These are phyloP conservation scores for Channa striata DNA, from an alignment of 2,797 vertebrate genomes.

Conservation along the genomic window DNA sequence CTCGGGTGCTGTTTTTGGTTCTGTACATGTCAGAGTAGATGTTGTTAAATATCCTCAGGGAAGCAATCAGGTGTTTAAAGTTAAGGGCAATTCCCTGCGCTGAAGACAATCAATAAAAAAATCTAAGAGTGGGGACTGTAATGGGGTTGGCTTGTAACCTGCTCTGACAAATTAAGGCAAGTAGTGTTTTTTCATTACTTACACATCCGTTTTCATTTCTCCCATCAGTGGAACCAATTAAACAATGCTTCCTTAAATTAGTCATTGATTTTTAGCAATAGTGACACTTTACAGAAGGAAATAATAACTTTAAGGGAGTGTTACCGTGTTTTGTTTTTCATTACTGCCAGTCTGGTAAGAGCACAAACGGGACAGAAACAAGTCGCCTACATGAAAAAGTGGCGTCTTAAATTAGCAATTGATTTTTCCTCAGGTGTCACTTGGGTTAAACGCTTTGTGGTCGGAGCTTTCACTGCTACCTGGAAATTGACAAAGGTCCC, in stretches of 20 bases:
- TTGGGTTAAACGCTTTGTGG: constrained; percentile 78
- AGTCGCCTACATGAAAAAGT: constrained; percentile 75
- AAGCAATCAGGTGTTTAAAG: constrained; percentile 79
- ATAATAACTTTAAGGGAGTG: constrained; percentile 79
- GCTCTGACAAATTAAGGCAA: constrained; percentile 83
- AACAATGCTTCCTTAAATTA: constrained; percentile 83
- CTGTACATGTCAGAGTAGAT: constrained; percentile 55
- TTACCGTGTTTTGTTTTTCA: constrained; percentile 47
- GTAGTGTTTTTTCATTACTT: constrained; percentile 79
- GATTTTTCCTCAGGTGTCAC: constrained; percentile 82
- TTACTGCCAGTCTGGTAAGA: constrained; percentile 62
- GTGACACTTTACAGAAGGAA: constrained; percentile 80
- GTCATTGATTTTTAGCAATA: constrained; percentile 82
- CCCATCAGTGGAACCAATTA: constrained; percentile 82
- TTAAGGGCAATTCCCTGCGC: constrained; percentile 67
- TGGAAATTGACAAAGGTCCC: constrained; percentile 69
- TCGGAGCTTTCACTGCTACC: constrained; percentile 59
- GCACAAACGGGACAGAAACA: constrained; percentile 64
- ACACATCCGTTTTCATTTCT: constrained; percentile 84
- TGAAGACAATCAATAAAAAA: constrained; percentile 76
- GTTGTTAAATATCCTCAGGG: constrained; percentile 73
- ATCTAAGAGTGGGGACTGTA: constrained; percentile 53
- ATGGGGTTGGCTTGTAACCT: constrained; percentile 65
- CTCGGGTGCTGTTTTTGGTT: constrained; percentile 10
- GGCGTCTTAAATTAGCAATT: constrained; percentile 79